Percentiles rank a stretch among this genome's conserved stretches.
phyloP scores from a whole-genome alignment of 23 tunicate genomes.

The Clavelina lepadiformis region DNA sequence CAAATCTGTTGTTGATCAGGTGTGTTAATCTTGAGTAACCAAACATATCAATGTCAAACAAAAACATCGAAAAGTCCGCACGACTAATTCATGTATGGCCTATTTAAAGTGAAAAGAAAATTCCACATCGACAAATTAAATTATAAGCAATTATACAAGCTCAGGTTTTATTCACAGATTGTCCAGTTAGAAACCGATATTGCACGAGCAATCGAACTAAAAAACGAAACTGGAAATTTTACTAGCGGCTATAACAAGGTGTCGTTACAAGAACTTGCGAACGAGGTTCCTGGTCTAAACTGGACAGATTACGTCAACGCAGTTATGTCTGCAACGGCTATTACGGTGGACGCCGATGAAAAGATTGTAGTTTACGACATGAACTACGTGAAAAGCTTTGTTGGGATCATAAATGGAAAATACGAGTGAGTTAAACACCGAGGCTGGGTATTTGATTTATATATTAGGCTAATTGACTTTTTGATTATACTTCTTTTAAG shows the following conservation, averaged over 20 bases:
- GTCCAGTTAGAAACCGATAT: conserved; percentile 55
- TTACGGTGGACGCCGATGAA: neutral
- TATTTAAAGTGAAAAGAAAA: too few relatives aligned
- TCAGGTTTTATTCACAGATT: conserved; percentile 30
- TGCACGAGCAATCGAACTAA: conserved; percentile 48
- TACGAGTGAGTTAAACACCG: conserved; percentile 54
- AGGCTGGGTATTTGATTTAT: neutral
- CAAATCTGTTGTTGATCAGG: conserved; percentile 30
- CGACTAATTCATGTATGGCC: too few relatives aligned
- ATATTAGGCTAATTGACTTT: too few relatives aligned
- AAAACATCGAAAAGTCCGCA: too few relatives aligned
- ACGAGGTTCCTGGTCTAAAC: conserved; percentile 12
- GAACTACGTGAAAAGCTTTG: conserved; percentile 44
- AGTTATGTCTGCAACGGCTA: conserved; percentile 1
- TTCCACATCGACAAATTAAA: too few relatives aligned
- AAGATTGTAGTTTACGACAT: conserved; percentile 59
- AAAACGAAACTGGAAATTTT: conserved; percentile 47
- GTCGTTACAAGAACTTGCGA: conserved; percentile 28
- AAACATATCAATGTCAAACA: too few relatives aligned
- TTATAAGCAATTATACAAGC: neutral
- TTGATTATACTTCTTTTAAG: too few relatives aligned
- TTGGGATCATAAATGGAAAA: conserved; percentile 22
- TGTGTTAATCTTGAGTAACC: too few relatives aligned
- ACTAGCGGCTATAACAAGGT: conserved; percentile 51
- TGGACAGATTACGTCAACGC: conserved; percentile 54